These are phyloP conservation scores for Diacarnus erythraeanus DNA, from an alignment of 37 sponge, comb jelly and placozoan species.

Conservation along the genomic window DNA sequence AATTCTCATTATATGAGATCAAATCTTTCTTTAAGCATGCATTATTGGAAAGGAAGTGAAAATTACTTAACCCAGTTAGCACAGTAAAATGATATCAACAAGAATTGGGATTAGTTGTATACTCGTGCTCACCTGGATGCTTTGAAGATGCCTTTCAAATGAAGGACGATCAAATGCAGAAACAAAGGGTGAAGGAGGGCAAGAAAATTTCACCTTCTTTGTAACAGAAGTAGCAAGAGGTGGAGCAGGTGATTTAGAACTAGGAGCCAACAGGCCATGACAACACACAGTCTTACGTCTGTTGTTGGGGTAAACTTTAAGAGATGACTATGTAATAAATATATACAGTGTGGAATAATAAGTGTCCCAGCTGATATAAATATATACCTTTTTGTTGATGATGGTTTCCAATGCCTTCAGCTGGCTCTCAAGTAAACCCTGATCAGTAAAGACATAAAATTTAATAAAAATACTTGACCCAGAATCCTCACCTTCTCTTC, in stretches of 20 bases:
- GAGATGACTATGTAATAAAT: neutral
- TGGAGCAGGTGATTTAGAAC: neutral
- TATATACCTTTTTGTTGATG: neutral
- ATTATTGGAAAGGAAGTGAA: too few species aligned
- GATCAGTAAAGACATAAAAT: neutral
- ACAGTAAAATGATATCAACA: neutral
- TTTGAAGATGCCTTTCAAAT: slow-evolving; percentile 8
- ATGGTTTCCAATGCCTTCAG: neutral
- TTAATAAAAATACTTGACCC: neutral
- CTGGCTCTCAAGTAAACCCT: neutral
- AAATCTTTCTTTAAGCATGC: too few species aligned
- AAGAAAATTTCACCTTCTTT: neutral
- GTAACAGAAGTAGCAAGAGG: neutral
- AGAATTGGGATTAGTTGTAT: neutral
- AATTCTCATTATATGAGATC: too few species aligned
- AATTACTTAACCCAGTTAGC: neutral
- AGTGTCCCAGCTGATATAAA: neutral
- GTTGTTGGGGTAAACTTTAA: neutral
- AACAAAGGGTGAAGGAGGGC: slow-evolving; percentile 1
- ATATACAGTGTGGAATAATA: neutral
- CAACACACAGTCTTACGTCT: slow-evolving; percentile 7
- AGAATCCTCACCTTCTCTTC: neutral
- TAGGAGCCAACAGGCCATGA: neutral
- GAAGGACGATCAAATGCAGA: neutral
- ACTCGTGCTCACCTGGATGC: neutral